Evolutionary conservation across 2,113 vertebrate genomes (phyloP).

Genomic region (Trogon melanurus): DNA sequence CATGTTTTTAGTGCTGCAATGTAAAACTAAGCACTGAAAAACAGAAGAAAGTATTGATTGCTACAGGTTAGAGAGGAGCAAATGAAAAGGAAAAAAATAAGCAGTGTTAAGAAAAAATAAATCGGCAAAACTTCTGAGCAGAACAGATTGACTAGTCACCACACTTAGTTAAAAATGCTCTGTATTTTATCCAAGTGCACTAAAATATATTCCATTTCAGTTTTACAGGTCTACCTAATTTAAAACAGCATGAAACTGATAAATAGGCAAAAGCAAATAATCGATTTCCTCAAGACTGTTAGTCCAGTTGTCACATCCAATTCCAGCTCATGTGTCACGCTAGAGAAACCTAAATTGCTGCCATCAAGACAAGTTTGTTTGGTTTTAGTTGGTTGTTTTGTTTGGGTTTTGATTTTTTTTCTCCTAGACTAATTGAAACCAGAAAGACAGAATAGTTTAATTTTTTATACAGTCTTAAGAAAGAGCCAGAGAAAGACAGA

Average conservation of each 20-base stretch:
- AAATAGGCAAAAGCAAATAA: constrained; percentile 37
- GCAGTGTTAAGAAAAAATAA: background rate
- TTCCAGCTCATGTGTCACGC: background rate
- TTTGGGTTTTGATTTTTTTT: rapidly evolving
- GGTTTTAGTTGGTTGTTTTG: no score
- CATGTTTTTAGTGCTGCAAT: background rate
- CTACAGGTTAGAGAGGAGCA: background rate
- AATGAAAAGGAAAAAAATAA: background rate
- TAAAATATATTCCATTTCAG: background rate
- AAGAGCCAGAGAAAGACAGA: background rate
- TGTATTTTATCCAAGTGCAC: background rate
- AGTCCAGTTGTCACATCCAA: background rate
- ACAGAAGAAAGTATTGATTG: background rate
- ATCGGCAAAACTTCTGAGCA: background rate
- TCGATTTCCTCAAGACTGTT: background rate
- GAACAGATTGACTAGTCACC: background rate
- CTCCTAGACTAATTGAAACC: background rate
- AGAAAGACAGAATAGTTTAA: background rate
- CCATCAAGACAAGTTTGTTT: background rate
- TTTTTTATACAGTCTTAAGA: background rate
- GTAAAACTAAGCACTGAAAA: background rate
- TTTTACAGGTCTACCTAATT: constrained; percentile 14
- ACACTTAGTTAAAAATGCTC: background rate
- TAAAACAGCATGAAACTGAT: constrained; percentile 25
- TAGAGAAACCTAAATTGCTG: background rate